Evolutionary conservation across 2,113 vertebrate species (phyloP).

Genomic region (Pluvianellus socialis): DNA sequence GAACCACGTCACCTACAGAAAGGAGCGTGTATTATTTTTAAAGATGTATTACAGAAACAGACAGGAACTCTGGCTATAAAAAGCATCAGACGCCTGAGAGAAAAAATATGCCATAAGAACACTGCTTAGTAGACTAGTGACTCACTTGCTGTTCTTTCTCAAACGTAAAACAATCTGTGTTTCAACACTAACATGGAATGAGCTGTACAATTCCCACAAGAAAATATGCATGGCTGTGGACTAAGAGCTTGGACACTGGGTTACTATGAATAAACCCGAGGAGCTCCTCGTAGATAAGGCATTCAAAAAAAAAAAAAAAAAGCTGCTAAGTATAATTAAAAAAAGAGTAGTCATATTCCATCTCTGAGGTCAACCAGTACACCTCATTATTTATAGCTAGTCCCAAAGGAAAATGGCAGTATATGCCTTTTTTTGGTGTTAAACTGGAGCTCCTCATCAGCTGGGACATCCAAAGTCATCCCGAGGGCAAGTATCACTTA

Average conservation of each 20-base stretch:
- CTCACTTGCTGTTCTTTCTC: conserved; percentile 19
- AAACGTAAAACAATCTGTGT: conserved; percentile 1
- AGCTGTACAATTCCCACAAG: conserved; percentile 24
- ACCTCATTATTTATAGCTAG: conserved; percentile 36
- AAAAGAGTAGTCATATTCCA: not conserved
- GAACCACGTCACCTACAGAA: not conserved
- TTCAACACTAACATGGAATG: not conserved
- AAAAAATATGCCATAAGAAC: not conserved
- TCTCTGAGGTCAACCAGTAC: not conserved
- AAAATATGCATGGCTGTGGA: not conserved
- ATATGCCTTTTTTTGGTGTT: conserved; percentile 51
- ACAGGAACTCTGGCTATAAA: conserved; percentile 39
- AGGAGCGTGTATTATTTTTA: not conserved
- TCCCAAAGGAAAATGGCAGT: conserved; percentile 10
- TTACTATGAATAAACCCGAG: conserved; percentile 42
- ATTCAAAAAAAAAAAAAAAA: not conserved
- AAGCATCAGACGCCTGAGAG: conserved; percentile 3
- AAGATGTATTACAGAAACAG: conserved; percentile 18
- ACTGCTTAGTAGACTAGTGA: conserved; percentile 8
- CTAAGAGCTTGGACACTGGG: not conserved
- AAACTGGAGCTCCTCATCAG: not conserved
- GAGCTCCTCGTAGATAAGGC: not conserved
- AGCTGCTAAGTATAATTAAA: not conserved
- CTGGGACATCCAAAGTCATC: not conserved
- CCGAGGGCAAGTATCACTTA: not conserved